Base-by-base conservation (phyloP, 2,797 vertebrate genomes). In the Catharus ustulatus region DNA sequence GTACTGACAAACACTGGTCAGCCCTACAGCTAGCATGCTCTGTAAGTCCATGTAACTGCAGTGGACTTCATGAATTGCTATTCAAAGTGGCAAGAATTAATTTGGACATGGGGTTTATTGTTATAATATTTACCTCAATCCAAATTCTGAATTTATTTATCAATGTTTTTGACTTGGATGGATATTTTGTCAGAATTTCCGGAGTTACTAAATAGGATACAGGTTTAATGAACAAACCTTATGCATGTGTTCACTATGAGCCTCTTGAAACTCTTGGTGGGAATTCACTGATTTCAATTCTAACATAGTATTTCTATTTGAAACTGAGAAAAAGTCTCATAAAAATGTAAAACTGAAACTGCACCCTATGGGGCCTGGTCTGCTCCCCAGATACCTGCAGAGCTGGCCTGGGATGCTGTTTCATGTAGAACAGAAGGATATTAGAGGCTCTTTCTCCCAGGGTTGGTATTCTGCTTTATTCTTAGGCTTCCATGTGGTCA, bases 11-110 rank as follows among this genome's bases (percentile, higher is more conserved):
- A 38, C 9, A 12, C 12, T 52, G 58, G 11, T 67, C 16, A 68
- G 21, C 17, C 12, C 17, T 45, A 4, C 1, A 1, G 9, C 42
- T 14, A 10, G 21, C 5, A 2, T 20, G 12, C 16, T 30, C 34
- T 21, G 8, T 26, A 21, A 9, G 62, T 23, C 32, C 23, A 4
- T 13, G 22, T 57, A 48, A 19, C 55, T 49, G 27, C 45, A 40
- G 27, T n/a, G 36, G 11, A 23, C 22, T 62, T 68, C 7, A 51
- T 7, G 9, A 54, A 48, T 21, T 87, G 9, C 34, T 77, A 1
- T 63, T 11, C 8, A 46, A 16, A 59, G 26, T 27, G 18, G 8
- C 8, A 62, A 23, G 30, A 57, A 38, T 74, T 38, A 38, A 23
- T 54, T 49, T 36, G 15, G 27, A 13, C 30, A 15, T 58, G 59